phyloP scores from a whole-genome alignment of 2,888 invertebrate genomes.

The Anthophora plumipes region DNA sequence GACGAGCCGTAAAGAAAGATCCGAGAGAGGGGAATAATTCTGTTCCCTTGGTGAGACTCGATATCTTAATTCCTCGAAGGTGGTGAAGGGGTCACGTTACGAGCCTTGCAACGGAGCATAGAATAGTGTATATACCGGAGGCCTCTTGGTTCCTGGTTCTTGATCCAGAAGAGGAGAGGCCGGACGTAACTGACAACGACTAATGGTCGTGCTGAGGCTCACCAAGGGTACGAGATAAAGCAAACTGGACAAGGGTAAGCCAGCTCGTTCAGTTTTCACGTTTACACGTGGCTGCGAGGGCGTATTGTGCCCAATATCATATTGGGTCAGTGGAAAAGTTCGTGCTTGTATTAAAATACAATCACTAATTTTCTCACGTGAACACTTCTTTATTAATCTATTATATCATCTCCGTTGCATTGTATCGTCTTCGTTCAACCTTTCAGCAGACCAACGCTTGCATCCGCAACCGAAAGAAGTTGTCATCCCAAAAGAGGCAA shows the following conservation, averaged over 20 bases:
- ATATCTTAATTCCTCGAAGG: conserved; percentile 81
- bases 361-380: no score
- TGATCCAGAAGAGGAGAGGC: conserved; percentile 73
- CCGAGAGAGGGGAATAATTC: conserved; percentile 75
- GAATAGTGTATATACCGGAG: conserved; percentile 69
- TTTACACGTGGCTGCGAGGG: conserved; percentile 75
- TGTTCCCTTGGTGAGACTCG: conserved; percentile 72
- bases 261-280: conserved; percentile 76
- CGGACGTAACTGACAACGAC: conserved; percentile 81
- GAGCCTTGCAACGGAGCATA: conserved; percentile 52
- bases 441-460: no score
- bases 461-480: no score
- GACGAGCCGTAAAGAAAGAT: conserved; percentile 61
- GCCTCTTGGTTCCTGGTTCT: conserved; percentile 76
- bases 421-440: no score
- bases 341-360: no score
- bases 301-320: conserved; percentile 69
- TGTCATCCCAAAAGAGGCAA: conserved; percentile 52
- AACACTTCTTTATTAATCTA: no score
- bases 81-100: conserved; percentile 77
- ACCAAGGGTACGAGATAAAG: conserved; percentile 79
- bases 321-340: no score
- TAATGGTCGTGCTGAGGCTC: conserved; percentile 76
- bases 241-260: conserved; percentile 69
- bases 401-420: no score